A percentile compares a stretch with the other conserved stretches of the same genome.
Evolutionary conservation across 2,797 vertebrate species (phyloP).

Genomic region (Channa striata): DNA sequence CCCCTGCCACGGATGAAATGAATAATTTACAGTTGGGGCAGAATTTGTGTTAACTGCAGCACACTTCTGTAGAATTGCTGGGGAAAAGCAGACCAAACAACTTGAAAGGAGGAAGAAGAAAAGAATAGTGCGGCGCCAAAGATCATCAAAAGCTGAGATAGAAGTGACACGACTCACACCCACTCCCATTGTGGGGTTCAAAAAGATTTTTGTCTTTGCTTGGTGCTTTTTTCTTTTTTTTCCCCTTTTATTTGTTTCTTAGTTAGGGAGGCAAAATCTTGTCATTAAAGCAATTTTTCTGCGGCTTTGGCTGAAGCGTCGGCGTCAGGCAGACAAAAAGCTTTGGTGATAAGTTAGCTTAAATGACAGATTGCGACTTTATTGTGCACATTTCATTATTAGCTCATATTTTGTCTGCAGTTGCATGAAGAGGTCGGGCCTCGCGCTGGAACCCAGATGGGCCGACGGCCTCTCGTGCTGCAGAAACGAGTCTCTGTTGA

Average conservation of each 20-base stretch:
- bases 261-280: constrained; percentile 63
- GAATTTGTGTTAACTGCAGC: constrained; percentile 60
- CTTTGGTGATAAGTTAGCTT: constrained; percentile 59
- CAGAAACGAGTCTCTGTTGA: constrained; percentile 12
- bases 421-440: constrained; percentile 26
- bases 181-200: constrained; percentile 67
- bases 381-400: constrained; percentile 62
- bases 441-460: constrained; percentile 36
- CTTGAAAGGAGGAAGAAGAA: constrained; percentile 66
- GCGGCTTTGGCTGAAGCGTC: constrained; percentile 53
- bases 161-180: constrained; percentile 73
- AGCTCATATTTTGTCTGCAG: constrained; percentile 45
- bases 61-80: constrained; percentile 63
- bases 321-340: constrained; percentile 56
- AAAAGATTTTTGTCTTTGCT: constrained; percentile 58
- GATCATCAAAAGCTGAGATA: constrained; percentile 70
- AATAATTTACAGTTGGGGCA: constrained; percentile 78
- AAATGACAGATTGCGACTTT: constrained; percentile 62
- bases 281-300: constrained; percentile 76
- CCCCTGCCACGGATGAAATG: constrained; percentile 61
- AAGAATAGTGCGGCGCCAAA: constrained; percentile 68
- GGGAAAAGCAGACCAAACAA: constrained; percentile 70
- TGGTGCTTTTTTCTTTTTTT: constrained; percentile 32
- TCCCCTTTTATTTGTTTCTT: constrained; percentile 65
- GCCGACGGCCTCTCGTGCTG: constrained; percentile 32